phyloP scores from a whole-genome alignment of 2,888 invertebrate genomes.

The Leucoma salicis region DNA sequence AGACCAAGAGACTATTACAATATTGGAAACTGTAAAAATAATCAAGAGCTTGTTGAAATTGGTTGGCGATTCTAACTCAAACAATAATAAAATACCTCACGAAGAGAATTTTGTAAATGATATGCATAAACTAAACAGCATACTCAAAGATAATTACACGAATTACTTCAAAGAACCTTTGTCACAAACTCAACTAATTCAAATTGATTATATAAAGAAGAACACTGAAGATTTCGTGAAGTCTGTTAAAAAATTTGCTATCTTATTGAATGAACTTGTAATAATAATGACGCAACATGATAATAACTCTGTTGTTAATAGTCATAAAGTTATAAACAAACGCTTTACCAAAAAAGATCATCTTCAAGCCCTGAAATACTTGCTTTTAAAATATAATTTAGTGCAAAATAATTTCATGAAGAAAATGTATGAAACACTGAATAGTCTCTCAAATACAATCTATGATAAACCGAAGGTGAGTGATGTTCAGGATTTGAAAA shows the following conservation, averaged over 20 bases:
- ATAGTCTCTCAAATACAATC: slow-evolving; percentile 33
- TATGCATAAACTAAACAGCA: slow-evolving; percentile 45
- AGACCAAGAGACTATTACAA: slow-evolving; percentile 46
- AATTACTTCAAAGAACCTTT: slow-evolving; percentile 25
- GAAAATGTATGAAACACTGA: slow-evolving; percentile 50
- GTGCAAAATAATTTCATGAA: slow-evolving; percentile 59
- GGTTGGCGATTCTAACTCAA: slow-evolving; percentile 31
- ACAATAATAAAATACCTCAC: slow-evolving; percentile 9
- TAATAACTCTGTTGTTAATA: not conserved
- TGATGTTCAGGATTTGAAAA: slow-evolving; percentile 21
- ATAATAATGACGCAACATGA: slow-evolving; percentile 38
- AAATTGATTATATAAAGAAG: slow-evolving; percentile 54
- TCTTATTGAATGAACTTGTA: slow-evolving; percentile 54
- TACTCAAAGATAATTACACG: slow-evolving; percentile 42
- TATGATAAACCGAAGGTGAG: slow-evolving; percentile 18
- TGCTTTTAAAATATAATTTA: slow-evolving; percentile 52
- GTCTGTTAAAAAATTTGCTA: slow-evolving; percentile 55
- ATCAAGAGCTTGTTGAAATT: slow-evolving; percentile 56
- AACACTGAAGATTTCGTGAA: slow-evolving; percentile 52
- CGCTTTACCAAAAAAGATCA: slow-evolving; percentile 22
- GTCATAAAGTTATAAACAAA: not conserved
- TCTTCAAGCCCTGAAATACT: slow-evolving; percentile 43
- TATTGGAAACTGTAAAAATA: slow-evolving; percentile 51
- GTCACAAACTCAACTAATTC: slow-evolving; percentile 41
- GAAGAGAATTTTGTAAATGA: slow-evolving; percentile 30